phyloP scores from a whole-genome alignment of 92 coral and sea anemone species.

The Muricea muricata region DNA sequence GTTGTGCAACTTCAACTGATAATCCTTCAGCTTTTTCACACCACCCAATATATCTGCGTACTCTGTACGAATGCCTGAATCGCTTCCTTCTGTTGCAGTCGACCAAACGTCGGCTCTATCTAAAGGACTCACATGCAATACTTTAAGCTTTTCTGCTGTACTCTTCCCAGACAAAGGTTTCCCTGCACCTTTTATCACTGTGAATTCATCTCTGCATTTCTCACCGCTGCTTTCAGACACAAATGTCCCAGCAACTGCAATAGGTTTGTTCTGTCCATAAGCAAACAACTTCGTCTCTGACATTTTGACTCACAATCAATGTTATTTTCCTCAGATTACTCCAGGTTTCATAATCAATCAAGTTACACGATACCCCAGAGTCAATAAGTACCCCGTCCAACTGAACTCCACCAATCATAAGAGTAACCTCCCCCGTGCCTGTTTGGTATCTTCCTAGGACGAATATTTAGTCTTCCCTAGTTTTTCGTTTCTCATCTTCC shows the following conservation, averaged over 20 bases:
- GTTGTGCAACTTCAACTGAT: conserved; percentile 60
- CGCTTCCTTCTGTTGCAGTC: conserved; percentile 16
- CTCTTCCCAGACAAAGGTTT: conserved; percentile 32
- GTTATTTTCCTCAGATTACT: conserved; percentile 24
- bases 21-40: conserved; percentile 49
- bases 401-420: conserved; percentile 52
- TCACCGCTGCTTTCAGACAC: conserved; percentile 45
- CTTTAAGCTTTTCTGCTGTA: conserved; percentile 28
- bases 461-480: conserved; percentile 39
- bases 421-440: neutral
- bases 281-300: conserved; percentile 42
- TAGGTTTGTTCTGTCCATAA: conserved; percentile 42
- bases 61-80: neutral
- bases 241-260: conserved; percentile 50
- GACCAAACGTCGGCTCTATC: too few species aligned
- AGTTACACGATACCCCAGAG: conserved; percentile 58
- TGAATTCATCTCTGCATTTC: conserved; percentile 61
- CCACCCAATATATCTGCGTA: conserved; percentile 1
- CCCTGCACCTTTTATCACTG: conserved; percentile 53
- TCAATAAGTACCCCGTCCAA: conserved; percentile 42
- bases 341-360: conserved; percentile 53
- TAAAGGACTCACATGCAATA: conserved; percentile 18
- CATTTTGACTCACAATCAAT: conserved; percentile 46
- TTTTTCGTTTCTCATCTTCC: neutral
- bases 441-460: conserved; percentile 10